Conservation (phyloP, 1,140 invertebrate genomes). For the Aethina tumida region DNA sequence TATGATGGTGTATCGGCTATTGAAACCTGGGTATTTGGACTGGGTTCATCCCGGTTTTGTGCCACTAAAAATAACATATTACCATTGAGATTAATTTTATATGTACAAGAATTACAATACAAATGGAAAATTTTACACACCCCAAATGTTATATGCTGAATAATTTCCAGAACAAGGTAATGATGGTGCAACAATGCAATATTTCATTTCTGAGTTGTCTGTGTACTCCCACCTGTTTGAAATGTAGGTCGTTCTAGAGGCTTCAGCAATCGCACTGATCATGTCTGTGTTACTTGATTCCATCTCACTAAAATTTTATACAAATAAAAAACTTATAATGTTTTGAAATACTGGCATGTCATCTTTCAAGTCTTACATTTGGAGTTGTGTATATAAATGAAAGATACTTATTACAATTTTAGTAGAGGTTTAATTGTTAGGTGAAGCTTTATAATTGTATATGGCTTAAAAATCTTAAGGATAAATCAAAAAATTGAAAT, state of each 20-base stretch:
- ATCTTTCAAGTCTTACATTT: no score
- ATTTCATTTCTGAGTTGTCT: conserved; percentile 54
- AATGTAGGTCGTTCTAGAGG: conserved; percentile 62
- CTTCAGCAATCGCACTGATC: conserved; percentile 62
- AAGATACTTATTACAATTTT: not conserved
- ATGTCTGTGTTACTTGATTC: conserved; percentile 51
- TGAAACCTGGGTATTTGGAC: conserved; percentile 36
- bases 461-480: no score
- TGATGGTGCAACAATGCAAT: conserved; percentile 63
- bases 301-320: conserved; percentile 42
- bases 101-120: conserved; percentile 4
- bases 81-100: conserved; percentile 8
- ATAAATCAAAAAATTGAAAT: not conserved
- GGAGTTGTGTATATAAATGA: no score
- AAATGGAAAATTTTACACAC: conserved; percentile 35
- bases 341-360: no score
- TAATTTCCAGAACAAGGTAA: conserved; percentile 71
- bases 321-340: conserved; percentile 18
- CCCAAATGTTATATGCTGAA: conserved; percentile 62
- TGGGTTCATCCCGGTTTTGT: conserved; percentile 53
- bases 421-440: conserved; percentile 4
- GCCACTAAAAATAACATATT: conserved; percentile 41
- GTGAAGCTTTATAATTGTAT: conserved; percentile 3
- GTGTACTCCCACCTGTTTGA: conserved; percentile 65
- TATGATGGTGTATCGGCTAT: conserved; percentile 56